Percentiles rank a stretch among this genome's conserved stretches.
Evolutionary conservation across 2,888 invertebrate species (phyloP).

Genomic region (Drosophila ezoana): DNA sequence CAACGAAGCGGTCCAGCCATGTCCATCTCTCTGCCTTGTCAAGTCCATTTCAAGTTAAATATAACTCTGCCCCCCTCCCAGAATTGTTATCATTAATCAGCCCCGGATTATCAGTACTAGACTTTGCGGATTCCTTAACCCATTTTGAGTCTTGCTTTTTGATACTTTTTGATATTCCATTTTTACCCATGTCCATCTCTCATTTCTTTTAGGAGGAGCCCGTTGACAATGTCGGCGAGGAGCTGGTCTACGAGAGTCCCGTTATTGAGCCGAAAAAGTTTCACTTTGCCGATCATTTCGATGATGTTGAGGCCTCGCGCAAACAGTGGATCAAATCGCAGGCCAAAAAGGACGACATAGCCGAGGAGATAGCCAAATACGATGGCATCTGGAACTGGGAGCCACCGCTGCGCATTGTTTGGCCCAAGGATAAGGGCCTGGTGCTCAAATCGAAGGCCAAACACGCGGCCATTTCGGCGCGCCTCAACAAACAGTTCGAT

Average conservation of each 20-base stretch:
- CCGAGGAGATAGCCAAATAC: conserved; percentile 97
- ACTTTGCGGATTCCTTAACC: too few species aligned
- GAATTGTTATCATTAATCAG: too few species aligned
- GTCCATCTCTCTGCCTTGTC: too few species aligned
- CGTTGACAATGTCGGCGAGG: conserved; percentile 53
- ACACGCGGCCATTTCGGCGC: conserved; percentile 96
- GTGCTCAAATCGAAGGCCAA: conserved; percentile 97
- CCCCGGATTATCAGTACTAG: too few species aligned
- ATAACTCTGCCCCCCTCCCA: too few species aligned
- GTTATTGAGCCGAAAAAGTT: conserved; percentile 87
- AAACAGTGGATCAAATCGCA: conserved; percentile 94
- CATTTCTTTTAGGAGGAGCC: conserved; percentile 62
- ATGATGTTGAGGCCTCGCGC: conserved; percentile 89
- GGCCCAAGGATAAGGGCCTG: conserved; percentile 94
- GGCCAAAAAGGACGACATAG: conserved; percentile 95
- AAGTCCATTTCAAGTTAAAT: too few species aligned
- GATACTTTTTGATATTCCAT: too few species aligned
- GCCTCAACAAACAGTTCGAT: conserved; percentile 91
- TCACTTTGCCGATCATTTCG: conserved; percentile 94
- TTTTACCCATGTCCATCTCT: conserved; percentile 10
- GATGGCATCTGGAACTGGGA: conserved; percentile 92
- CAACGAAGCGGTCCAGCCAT: too few species aligned
- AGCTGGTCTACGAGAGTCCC: conserved; percentile 89
- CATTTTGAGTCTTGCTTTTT: too few species aligned
- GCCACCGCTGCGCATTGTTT: conserved; percentile 90